These are phyloP conservation scores for Podarcis raffonei DNA, from an alignment of 2,113 vertebrate species.

Conservation along the genomic window DNA sequence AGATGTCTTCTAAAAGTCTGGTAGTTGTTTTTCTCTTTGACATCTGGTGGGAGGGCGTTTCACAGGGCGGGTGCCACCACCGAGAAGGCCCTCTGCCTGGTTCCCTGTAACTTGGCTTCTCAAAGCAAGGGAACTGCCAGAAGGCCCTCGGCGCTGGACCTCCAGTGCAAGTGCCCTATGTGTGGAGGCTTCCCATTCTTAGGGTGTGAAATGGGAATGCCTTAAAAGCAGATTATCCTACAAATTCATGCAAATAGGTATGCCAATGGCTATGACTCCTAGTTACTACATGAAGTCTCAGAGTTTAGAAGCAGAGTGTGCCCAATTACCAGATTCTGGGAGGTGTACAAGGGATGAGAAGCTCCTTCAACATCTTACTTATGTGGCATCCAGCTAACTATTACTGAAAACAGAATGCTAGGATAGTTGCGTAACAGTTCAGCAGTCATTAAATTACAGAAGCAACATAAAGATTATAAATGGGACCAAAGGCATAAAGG, in stretches of 20 bases:
- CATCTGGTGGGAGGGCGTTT: too few relatives aligned
- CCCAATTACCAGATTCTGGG: background rate
- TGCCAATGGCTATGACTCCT: too few relatives aligned
- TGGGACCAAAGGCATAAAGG: background rate
- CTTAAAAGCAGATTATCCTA: background rate
- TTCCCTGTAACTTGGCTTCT: too few relatives aligned
- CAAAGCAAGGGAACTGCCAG: too few relatives aligned
- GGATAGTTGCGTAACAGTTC: background rate
- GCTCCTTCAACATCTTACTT: background rate
- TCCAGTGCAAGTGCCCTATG: background rate
- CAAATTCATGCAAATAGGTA: too few relatives aligned
- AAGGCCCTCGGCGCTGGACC: too few relatives aligned
- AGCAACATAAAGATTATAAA: background rate
- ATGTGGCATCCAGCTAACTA: background rate
- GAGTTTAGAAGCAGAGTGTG: background rate
- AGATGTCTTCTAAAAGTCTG: too few relatives aligned
- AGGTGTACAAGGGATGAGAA: background rate
- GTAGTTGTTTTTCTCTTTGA: too few relatives aligned
- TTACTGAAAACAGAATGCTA: background rate
- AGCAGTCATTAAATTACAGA: background rate
- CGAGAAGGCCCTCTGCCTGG: too few relatives aligned
- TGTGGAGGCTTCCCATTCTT: background rate
- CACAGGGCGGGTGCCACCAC: too few relatives aligned
- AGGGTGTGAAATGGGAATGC: background rate
- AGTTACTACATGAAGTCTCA: background rate